Evolutionary conservation across 2,888 invertebrate genomes (phyloP), one percentile per base, ranked within the genome.

Genomic region (Agrochola circellaris): DNA sequence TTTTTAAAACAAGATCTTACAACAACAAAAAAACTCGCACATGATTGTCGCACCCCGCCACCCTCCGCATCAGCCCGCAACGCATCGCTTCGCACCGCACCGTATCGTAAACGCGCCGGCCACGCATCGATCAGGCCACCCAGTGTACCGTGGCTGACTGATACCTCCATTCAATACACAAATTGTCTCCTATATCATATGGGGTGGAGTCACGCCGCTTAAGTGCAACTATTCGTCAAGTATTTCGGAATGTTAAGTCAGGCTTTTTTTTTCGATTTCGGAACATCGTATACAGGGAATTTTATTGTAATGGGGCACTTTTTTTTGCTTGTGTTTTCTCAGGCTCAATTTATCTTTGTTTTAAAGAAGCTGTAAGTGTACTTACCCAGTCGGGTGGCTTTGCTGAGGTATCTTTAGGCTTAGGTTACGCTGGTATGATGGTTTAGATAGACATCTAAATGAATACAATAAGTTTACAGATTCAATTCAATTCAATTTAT

Each of bases 151-250:
- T 89, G 84, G 72, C 86, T 88, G 89, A 87, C 83, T 89, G 90
- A 92, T 92, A 85, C 87, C 81, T 87, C 90, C 88, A 92, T 92
- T 90, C 87, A 81, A 83, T 88, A 88, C 80, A 88, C 89, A 88
- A 92, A 92, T 92, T 90, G 91, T 88, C 86, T 89, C 87, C 88
- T 92, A 88, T 79, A 91, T 92, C 92, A 92, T 89, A 87, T 84
- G 73, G 70, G 51, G 68, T 74, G 80, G 75, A 82, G 79, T 81
- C 82, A 66, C 75, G 73, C 34, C n/a, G 58, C 66, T 74, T 79
- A 84, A 82, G 84, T 84, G 77, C 51, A 77, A 79, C 81, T 82
- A 75, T 88, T 82, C 73, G 80, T 87, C 87, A 88, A 70, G 69
- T 68, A 79, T 77, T 58, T 62, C 42, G 68, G 75, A 79, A 82